These are phyloP conservation scores for Thamnophis sirtalis DNA, from an alignment of 2,113 vertebrate species.

Conservation along the genomic window DNA sequence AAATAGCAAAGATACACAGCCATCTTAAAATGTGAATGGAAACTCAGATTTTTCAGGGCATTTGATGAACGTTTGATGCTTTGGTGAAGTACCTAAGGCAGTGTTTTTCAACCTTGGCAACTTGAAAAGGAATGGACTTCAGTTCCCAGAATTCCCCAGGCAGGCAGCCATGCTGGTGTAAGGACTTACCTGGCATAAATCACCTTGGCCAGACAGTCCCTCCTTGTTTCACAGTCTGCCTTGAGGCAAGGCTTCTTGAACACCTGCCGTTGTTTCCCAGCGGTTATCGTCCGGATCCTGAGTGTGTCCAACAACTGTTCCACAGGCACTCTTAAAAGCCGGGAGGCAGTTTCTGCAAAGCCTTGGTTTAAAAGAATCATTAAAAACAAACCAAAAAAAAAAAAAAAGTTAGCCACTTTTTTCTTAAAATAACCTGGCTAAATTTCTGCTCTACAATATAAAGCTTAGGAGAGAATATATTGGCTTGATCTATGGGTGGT, in stretches of 20 bases:
- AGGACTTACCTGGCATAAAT: slow-evolving; percentile 80
- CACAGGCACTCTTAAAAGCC: slow-evolving; percentile 71
- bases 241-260: slow-evolving; percentile 85
- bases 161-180: not conserved
- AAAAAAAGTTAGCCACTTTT: not conserved
- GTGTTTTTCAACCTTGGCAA: not conserved
- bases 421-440: not conserved
- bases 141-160: not conserved
- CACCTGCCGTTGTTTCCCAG: slow-evolving; percentile 81
- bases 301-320: slow-evolving; percentile 75
- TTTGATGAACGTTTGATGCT: not conserved
- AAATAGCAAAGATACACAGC: not conserved
- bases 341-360: slow-evolving; percentile 71
- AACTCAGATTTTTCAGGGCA: not conserved
- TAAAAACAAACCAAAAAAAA: not conserved
- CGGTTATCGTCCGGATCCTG: slow-evolving; percentile 79
- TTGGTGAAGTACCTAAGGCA: not conserved
- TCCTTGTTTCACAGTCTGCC: slow-evolving; percentile 81
- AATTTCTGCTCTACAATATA: not conserved
- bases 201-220: slow-evolving; percentile 92
- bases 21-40: not conserved
- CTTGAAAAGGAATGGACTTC: not conserved
- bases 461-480: not conserved
- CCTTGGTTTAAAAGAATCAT: slow-evolving; percentile 56
- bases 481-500: not conserved